These are phyloP conservation scores for Nudaria mundana DNA, from an alignment of 2,888 invertebrate species.

Conservation along the genomic window DNA sequence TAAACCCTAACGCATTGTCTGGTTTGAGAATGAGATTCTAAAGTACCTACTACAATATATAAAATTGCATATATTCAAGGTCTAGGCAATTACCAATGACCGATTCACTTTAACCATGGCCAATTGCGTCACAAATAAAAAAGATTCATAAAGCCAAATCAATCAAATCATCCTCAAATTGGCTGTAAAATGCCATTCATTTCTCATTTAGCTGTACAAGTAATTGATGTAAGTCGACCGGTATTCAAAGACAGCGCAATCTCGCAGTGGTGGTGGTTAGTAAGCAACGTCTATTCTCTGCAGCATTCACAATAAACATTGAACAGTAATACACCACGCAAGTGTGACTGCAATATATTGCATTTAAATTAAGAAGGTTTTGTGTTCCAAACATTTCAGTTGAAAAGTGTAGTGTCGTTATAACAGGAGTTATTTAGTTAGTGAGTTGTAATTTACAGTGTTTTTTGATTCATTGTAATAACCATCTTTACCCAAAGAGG, in stretches of 20 bases:
- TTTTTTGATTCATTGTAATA: no score
- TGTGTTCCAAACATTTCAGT: slow-evolving; percentile 7
- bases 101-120: neutral
- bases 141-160: neutral
- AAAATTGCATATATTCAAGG: no score
- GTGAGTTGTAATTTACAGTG: no score
- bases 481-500: no score
- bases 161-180: neutral
- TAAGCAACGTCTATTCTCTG: slow-evolving; percentile 23
- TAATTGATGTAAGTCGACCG: slow-evolving; percentile 4
- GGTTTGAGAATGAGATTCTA: no score
- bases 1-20: no score
- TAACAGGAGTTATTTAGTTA: no score
- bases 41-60: no score
- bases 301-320: slow-evolving; percentile 31
- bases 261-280: slow-evolving; percentile 36
- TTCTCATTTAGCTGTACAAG: neutral
- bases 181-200: neutral
- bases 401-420: slow-evolving; percentile 5
- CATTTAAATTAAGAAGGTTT: slow-evolving; percentile 8
- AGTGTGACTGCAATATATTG: slow-evolving; percentile 12
- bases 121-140: neutral
- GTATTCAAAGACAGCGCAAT: slow-evolving; percentile 22
- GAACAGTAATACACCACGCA: slow-evolving; percentile 30
- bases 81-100: neutral